Conservation (phyloP, 1,140 invertebrate species). For the Hermatobates lingyangjiaoensis region DNA sequence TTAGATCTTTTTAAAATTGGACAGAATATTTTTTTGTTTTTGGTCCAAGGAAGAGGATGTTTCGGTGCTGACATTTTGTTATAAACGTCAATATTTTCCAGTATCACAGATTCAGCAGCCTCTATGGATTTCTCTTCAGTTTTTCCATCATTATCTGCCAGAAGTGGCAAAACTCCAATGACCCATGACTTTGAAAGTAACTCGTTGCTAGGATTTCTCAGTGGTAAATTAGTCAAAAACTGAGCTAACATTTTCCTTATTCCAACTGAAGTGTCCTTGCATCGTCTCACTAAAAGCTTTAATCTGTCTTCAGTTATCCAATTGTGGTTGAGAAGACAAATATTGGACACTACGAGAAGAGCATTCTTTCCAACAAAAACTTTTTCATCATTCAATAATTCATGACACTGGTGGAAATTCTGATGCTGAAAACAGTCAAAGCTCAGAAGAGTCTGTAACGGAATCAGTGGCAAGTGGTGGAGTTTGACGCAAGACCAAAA, state of each 20-base stretch:
- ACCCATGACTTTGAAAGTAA: slow-evolving; percentile 29
- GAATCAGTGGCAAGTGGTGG: too few relatives aligned
- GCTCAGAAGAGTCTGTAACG: too few relatives aligned
- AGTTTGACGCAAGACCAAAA: too few relatives aligned
- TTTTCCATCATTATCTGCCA: slow-evolving; percentile 37
- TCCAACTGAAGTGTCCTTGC: slow-evolving; percentile 32
- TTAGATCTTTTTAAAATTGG: too few relatives aligned
- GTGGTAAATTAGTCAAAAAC: slow-evolving; percentile 31
- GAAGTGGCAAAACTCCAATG: slow-evolving; percentile 31
- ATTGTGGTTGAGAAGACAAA: slow-evolving; percentile 20
- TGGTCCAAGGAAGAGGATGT: slow-evolving; percentile 20
- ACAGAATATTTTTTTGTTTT: too few relatives aligned
- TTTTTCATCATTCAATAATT: slow-evolving; percentile 33
- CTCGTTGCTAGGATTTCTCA: slow-evolving; percentile 25
- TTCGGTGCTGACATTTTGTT: slow-evolving; percentile 1
- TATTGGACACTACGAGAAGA: slow-evolving; percentile 29
- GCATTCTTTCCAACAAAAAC: slow-evolving; percentile 35
- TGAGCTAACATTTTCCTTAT: slow-evolving; percentile 35
- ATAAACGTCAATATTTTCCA: slow-evolving; percentile 13
- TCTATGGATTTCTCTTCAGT: slow-evolving; percentile 39
- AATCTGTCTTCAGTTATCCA: slow-evolving; percentile 23
- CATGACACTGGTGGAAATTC: too few relatives aligned
- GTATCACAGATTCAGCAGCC: slow-evolving; percentile 11
- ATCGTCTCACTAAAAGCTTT: slow-evolving; percentile 29
- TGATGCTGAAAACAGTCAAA: too few relatives aligned